Evolutionary conservation across 2,113 vertebrate genomes (phyloP), one percentile per base, ranked within the genome.

Genomic region (Bubo scandiacus): DNA sequence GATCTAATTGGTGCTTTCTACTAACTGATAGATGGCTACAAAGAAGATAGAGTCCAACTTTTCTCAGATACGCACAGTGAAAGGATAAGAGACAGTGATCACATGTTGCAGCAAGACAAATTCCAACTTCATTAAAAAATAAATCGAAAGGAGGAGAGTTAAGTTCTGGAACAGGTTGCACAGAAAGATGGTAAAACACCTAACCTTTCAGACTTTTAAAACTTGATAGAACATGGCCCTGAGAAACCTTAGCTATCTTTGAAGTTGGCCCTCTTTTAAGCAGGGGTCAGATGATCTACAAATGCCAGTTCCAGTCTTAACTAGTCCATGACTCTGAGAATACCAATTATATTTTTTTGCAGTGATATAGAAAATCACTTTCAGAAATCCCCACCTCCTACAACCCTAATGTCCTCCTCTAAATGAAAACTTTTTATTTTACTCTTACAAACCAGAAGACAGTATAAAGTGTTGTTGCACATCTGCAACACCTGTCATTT

Each of bases 201-300:
- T 82, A 78, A 73, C 54, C 54, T 83, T 70, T 54, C 59, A 92
- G 89, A 86, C 68, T 92, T 93, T 81, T 43, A 88, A 88, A 82
- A 86, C 29, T 18, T 92, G 80, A 81, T 77, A 96, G 96, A 90
- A 88, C 43, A 63, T 65, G 75, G 66, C 67, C 86, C 83, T 75
- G 79, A 96, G 91, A 90, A 82, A 82, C 75, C 67, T 94, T 7
- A 52, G 43, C 83, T 92, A 47, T 71, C 75, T 96, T 92, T 91
- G 95, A 96, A 83, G 43, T 2, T 88, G 70, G 25, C n/a, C 71
- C 22, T 63, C 52, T 94, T 88, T 92, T 63, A 86, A 86, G 89
- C 40, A 72, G 71, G 57, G 54, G 49, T 38, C 78, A 90, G 86
- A 47, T 63, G 86, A 82, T 63, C 82, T 92, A 86, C 66, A 88